These are phyloP conservation scores for Drosophila demipolita DNA, from an alignment of 2,888 invertebrate species.

Conservation along the genomic window DNA sequence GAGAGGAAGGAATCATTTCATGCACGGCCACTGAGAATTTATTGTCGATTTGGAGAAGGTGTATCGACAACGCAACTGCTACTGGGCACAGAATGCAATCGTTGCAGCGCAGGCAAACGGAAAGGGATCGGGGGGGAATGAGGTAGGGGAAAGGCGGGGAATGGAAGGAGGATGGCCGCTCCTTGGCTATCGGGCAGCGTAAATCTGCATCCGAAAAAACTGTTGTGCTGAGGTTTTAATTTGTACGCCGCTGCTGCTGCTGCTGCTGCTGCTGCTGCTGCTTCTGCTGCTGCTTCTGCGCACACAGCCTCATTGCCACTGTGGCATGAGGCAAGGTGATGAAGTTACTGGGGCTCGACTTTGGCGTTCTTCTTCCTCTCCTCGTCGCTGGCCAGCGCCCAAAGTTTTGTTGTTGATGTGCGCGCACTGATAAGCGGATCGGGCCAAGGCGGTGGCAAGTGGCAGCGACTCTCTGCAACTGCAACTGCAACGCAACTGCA, in stretches of 20 bases:
- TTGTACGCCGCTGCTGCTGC: constrained; percentile 64
- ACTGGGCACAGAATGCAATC: constrained; percentile 83
- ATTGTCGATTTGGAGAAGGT: constrained; percentile 84
- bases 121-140: not conserved
- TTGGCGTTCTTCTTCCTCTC: constrained; percentile 18
- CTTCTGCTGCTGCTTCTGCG: constrained; percentile 64
- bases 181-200: constrained; percentile 63
- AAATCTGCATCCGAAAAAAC: constrained; percentile 73
- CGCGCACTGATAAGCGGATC: constrained; percentile 69
- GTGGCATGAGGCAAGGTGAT: constrained; percentile 66
- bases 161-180: constrained; percentile 32
- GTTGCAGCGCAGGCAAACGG: constrained; percentile 4
- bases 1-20: constrained; percentile 50
- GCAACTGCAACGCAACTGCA: constrained; percentile 9
- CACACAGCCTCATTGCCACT: constrained; percentile 38
- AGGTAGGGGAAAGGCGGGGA: not conserved
- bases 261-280: constrained; percentile 63
- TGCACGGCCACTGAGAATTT: constrained; percentile 83
- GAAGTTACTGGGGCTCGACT: constrained; percentile 64
- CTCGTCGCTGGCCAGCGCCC: constrained; percentile 43
- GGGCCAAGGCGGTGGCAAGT: constrained; percentile 59
- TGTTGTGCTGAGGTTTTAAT: constrained; percentile 78
- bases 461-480: constrained; percentile 38
- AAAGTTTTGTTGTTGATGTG: constrained; percentile 63
- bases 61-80: constrained; percentile 85